phyloP scores from a whole-genome alignment of 1,140 invertebrate species.

The Conopomorpha cramerella region DNA sequence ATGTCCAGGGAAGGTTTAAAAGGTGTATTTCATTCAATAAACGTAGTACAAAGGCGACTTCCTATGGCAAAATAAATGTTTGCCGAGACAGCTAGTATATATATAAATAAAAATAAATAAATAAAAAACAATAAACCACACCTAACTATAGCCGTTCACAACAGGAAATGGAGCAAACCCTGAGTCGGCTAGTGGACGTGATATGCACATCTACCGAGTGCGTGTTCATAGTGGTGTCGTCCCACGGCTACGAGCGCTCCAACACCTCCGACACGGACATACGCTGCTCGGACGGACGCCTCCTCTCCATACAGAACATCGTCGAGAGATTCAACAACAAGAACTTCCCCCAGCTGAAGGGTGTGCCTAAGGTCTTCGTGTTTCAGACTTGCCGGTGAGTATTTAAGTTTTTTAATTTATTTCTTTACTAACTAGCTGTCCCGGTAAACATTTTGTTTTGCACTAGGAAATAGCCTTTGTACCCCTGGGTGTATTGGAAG shows the following conservation, averaged over 20 bases:
- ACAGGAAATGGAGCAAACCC: background rate
- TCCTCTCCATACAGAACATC: constrained; percentile 51
- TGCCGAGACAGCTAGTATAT: too few relatives aligned
- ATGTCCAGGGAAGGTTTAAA: too few relatives aligned
- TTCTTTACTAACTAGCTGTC: too few relatives aligned
- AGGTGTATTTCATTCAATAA: too few relatives aligned
- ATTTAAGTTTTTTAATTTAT: background rate
- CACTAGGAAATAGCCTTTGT: too few relatives aligned
- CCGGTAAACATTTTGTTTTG: too few relatives aligned
- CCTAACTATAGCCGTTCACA: too few relatives aligned
- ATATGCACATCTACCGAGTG: constrained; percentile 28
- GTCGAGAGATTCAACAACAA: constrained; percentile 65
- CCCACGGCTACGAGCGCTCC: constrained; percentile 40
- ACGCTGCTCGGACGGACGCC: constrained; percentile 46
- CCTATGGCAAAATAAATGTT: too few relatives aligned
- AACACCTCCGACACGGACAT: constrained; percentile 32
- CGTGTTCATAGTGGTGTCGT: constrained; percentile 52
- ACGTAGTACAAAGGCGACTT: too few relatives aligned
- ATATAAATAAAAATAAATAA: too few relatives aligned
- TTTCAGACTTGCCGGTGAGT: constrained; percentile 74
- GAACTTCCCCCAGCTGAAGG: constrained; percentile 62
- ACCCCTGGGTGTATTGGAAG: too few relatives aligned
- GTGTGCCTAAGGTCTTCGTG: constrained; percentile 80
- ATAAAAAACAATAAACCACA: too few relatives aligned
- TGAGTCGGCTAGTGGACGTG: constrained; percentile 14